phyloP scores from a whole-genome alignment of 1,140 invertebrate genomes.

The Caenorhabditis brenneri region DNA sequence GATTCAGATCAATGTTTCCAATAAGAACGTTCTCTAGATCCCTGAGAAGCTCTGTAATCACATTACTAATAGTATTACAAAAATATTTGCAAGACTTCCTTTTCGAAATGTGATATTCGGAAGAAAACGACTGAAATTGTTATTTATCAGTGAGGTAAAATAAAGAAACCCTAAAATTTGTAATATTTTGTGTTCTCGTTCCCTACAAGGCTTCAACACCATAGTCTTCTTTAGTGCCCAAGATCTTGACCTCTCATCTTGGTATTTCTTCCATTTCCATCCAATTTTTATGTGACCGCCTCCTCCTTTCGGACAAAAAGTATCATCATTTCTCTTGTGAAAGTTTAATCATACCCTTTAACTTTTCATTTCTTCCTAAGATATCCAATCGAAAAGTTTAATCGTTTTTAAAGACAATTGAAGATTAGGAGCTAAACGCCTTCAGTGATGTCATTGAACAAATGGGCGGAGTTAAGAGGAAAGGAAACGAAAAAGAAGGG shows the following conservation, averaged over 20 bases:
- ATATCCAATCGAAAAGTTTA: constrained; percentile 1
- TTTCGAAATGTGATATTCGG: too few relatives aligned
- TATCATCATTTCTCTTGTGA: neutral
- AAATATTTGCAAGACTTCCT: too few relatives aligned
- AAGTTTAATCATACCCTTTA: constrained; percentile 4
- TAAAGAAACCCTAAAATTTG: neutral
- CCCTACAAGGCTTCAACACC: neutral
- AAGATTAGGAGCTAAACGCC: neutral
- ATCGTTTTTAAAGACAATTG: neutral
- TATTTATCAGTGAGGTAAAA: too few relatives aligned
- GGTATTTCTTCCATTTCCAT: neutral
- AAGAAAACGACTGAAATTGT: too few relatives aligned
- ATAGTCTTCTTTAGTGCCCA: neutral
- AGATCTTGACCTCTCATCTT: constrained; percentile 11
- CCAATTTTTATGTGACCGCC: neutral
- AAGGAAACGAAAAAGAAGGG: too few relatives aligned
- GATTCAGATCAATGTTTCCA: too few relatives aligned
- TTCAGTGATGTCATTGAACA: constrained; percentile 20
- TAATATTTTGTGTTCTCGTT: neutral
- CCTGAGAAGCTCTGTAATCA: too few relatives aligned
- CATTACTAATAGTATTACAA: too few relatives aligned
- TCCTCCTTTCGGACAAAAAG: neutral
- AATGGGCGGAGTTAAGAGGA: constrained; percentile 11
- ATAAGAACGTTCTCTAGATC: too few relatives aligned
- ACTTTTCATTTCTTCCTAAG: neutral